Percentiles rank a stretch among this genome's conserved stretches.
phyloP scores from a whole-genome alignment of 2,113 vertebrate species.

The Benitochromis conjunctus region DNA sequence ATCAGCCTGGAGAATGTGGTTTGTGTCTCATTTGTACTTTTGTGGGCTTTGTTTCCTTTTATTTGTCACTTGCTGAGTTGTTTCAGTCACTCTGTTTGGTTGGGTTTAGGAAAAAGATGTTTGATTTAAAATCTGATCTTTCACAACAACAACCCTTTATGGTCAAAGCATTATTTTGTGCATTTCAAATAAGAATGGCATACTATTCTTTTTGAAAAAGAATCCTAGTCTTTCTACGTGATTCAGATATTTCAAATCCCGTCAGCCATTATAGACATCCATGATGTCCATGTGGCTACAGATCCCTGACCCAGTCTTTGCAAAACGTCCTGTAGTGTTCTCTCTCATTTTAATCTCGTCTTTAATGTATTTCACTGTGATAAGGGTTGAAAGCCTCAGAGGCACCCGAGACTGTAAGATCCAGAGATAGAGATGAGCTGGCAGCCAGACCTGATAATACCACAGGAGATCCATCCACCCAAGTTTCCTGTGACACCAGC shows the following conservation, averaged over 20 bases:
- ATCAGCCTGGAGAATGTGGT: background rate
- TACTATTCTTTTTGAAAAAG: background rate
- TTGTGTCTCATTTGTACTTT: background rate
- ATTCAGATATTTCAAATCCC: background rate
- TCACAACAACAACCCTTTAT: background rate
- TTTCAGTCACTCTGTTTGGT: background rate
- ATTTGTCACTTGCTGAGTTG: background rate
- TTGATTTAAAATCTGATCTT: background rate
- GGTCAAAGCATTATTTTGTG: background rate
- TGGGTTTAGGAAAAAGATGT: background rate
- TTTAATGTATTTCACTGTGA: slow-evolving; percentile 54
- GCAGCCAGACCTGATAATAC: slow-evolving; percentile 30
- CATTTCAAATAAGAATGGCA: background rate
- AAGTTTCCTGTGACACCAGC: slow-evolving; percentile 19
- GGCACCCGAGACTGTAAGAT: slow-evolving; percentile 36
- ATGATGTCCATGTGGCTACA: background rate
- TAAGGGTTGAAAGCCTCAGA: slow-evolving; percentile 47
- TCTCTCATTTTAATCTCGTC: slow-evolving; percentile 47
- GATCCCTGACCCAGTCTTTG: slow-evolving; percentile 20
- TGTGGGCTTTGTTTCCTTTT: background rate
- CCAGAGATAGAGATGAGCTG: slow-evolving; percentile 35
- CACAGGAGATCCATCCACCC: slow-evolving; percentile 2
- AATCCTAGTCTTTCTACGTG: background rate
- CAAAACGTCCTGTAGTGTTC: slow-evolving; percentile 9
- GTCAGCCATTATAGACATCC: background rate